Base-by-base conservation (phyloP, 1,140 invertebrate genomes). In the Hesperophylax magnus region DNA sequence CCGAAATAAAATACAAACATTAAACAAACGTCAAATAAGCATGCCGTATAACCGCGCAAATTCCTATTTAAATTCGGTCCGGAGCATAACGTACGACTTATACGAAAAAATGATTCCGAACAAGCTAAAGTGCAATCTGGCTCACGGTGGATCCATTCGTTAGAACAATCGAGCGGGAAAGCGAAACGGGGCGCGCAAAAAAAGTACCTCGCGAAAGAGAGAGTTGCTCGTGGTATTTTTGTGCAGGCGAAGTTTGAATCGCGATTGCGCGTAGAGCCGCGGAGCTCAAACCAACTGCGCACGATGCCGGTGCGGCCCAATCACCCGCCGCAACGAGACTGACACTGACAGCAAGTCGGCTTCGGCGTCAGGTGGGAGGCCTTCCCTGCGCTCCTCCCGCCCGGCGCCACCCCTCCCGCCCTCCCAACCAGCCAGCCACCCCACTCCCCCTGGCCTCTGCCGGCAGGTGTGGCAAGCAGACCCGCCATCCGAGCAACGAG, bases 231-330 rank as follows among this genome's bases (percentile, higher is more conserved):
- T 17, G 71, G 54, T 74, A 65, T 47, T 77, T 76, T 58, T 74
- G 71, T 75, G 31, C 31, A 81, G 85, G 79, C 85, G 83, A 82
- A 75, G 71, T 80, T 65, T 84, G 82, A 78, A 83, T 84, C 84
- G 83, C 82, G 86, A 85, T 84, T 84, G 86, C 87, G 86, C 87
- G 87, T 85, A 85, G 85, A 81, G 71, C 67, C 81, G 78, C 84
- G 83, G 82, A 69, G 65, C 80, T 60, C 84, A 83, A 84, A 84
- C 85, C 86, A 86, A 87, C 86, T 85, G 85, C 84, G 86, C 87
- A 86, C 87, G 87, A 86, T 87, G 88, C 84, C 87, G 87, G 86
- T 87, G 88, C 85, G 86, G 78, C 77, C 58, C 85, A 84, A 75
- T 83, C 74, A 80, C 84, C 80, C 85, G 83, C 71, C 71, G 53